Evolutionary conservation across 2,888 invertebrate genomes (phyloP), one percentile per base, ranked within the genome.

Genomic region (Venusia cambrica): DNA sequence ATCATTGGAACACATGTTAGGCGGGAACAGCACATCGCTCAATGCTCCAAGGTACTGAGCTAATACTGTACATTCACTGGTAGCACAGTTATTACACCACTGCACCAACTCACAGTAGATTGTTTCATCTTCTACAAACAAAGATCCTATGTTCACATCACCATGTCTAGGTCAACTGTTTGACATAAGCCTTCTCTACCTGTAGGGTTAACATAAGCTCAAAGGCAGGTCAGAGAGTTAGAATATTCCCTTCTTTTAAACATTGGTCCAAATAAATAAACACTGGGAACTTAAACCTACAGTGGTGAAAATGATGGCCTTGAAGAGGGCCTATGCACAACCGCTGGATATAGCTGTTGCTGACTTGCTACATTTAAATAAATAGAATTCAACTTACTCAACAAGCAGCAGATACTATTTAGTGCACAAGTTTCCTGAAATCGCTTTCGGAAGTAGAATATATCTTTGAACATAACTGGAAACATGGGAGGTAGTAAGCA

Each of bases 381-480:
- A 26, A 20, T 3, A 20, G 3, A 22, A 11, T 5, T 6, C 9
- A 4, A 44, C 80, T 73, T 51, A 85, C 87, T 80, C 18, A 87
- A 57, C 41, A 85, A 65, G 59, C 85, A 85, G 50, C 77, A 77
- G 18, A 87, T 75, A 47, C 84, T 85, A 50, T 74, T 80, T 4
- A 87, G 51, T 0, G 79, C 73, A 56, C 87, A 87, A 3, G 71
- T 62, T 33, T 81, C 73, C 31, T 73, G 66, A 50, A 75, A 78
- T 14, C 71, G 52, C 54, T 83, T 85, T 20, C 80, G 78, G 66
- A 94, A 94, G 45, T 89, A 88, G 65, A 94, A 94, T 50, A 90
- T 90, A 63, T 94, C 93, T 69, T 91, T 89, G 63, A 91, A 91
- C 24, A 89, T 60, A 3, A 95, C 73, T 0, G 95, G 95, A 68